Conservation (phyloP, 2,797 vertebrate species). For the Thripadectes ignobilis region DNA sequence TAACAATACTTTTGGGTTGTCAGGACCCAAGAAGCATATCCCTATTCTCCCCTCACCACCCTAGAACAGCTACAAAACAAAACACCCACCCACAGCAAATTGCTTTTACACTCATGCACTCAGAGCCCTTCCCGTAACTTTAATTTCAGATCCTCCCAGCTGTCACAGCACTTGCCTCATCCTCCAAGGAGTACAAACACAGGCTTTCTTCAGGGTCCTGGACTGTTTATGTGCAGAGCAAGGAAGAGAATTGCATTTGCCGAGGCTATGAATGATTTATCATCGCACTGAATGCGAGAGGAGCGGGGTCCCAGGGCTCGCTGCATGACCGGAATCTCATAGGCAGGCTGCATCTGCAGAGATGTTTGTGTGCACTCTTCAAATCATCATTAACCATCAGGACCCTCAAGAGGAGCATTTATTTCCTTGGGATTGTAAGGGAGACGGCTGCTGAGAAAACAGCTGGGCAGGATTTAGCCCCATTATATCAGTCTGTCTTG, state of each 20-base stretch:
- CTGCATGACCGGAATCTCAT: constrained; percentile 40
- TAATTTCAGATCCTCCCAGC: constrained; percentile 27
- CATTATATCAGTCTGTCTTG: not conserved
- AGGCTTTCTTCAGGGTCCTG: constrained; percentile 32
- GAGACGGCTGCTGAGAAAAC: constrained; percentile 54
- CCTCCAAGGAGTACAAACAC: constrained; percentile 46
- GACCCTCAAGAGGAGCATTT: constrained; percentile 59
- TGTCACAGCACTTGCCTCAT: constrained; percentile 37
- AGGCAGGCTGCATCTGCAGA: constrained; percentile 51
- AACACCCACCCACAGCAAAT: not conserved
- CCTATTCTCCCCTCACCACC: not conserved
- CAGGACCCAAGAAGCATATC: not conserved
- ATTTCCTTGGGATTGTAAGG: constrained; percentile 42
- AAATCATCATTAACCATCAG: constrained; percentile 66
- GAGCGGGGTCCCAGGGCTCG: constrained; percentile 53
- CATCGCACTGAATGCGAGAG: constrained; percentile 20
- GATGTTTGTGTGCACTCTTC: constrained; percentile 60
- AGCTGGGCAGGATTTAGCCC: constrained; percentile 59
- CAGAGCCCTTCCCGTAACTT: not conserved
- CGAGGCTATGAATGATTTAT: constrained; percentile 71
- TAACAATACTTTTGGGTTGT: not conserved
- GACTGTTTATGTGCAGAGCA: constrained; percentile 32
- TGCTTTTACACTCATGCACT: not conserved
- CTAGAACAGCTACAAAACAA: not conserved
- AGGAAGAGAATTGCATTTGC: constrained; percentile 46